Percentiles rank a stretch among this genome's conserved stretches.
Conservation (phyloP, 2,888 invertebrate species). For the Caenorhabditis parvicauda region DNA sequence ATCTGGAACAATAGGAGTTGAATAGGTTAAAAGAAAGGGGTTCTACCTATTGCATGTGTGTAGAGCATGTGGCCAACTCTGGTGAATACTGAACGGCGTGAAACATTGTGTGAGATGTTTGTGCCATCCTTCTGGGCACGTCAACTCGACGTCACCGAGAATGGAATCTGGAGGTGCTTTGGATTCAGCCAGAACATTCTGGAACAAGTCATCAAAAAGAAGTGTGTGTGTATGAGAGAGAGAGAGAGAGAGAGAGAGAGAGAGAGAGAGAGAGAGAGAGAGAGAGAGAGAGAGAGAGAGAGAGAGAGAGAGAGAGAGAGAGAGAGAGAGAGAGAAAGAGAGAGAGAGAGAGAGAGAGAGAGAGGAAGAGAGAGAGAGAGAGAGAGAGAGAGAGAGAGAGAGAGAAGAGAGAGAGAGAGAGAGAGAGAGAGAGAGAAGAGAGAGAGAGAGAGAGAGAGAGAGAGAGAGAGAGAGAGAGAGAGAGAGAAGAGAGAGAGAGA, state of each 20-base stretch:
- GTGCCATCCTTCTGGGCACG: conserved; percentile 60
- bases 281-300: conserved; percentile 1
- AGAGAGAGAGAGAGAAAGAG: conserved; percentile 6
- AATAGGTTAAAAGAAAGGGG: conserved; percentile 7
- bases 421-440: background rate
- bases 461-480: background rate
- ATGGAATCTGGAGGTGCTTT: conserved; percentile 10
- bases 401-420: background rate
- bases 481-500: background rate
- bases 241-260: conserved; percentile 10
- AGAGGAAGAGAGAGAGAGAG: conserved; percentile 5
- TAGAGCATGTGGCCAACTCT: conserved; percentile 62
- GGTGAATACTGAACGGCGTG: conserved; percentile 41
- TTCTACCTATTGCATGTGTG: conserved; percentile 53
- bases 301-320: conserved; percentile 10
- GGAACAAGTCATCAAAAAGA: conserved; percentile 5
- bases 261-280: conserved; percentile 4
- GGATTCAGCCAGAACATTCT: conserved; percentile 9
- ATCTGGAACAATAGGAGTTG: conserved; percentile 70
- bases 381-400: conserved; percentile 11
- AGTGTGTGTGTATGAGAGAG: conserved; percentile 3
- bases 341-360: conserved; percentile 5
- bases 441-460: conserved; percentile 1
- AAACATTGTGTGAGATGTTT: conserved; percentile 55
- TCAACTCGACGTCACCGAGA: conserved; percentile 40